Base-by-base conservation (phyloP, 1,140 invertebrate species). In the Aphelenchoides avenae region DNA sequence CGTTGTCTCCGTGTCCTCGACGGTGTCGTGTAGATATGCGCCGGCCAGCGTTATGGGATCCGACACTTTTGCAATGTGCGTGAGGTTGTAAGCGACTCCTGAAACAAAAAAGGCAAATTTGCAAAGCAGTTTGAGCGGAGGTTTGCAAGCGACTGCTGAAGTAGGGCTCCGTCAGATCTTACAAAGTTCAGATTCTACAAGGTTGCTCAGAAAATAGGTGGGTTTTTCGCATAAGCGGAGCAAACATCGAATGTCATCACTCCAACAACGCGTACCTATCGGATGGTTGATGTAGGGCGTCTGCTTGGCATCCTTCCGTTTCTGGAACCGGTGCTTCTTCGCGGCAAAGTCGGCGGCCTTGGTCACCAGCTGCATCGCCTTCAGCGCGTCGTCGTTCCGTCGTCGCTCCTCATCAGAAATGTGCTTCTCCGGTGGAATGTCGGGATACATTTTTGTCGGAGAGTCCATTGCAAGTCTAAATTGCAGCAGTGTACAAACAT, bases 201-300 rank as follows among this genome's bases (percentile, higher is more conserved):
- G 60, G 29, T 50, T 26, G 5, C n/a, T 51, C 20, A 57, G 39
- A 11, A 68, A 24, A 54, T 46, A 53, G 5, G 52, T 47, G n/a
- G n/a, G n/a, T n/a, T n/a, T n/a, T n/a, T n/a, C n/a, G n/a, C n/a
- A n/a, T n/a, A n/a, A n/a, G n/a, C n/a, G n/a, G n/a, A n/a, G n/a
- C n/a, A n/a, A n/a, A n/a, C n/a, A n/a, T n/a, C n/a, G 36, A 30
- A 53, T 46, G 18, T 55, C 18, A 22, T 11, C 15, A 13, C 34
- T 57, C 22, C n/a, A 30, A 18, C 22, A 64, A 39, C 64, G 43
- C 44, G 69, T 72, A 86, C 86, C 87, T 64, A 89, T 85, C 0
- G 86, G 86, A 80, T 90, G 88, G 77, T 89, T 89, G 18, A 90
- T 87, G 66, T 89, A 90, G 0, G 88, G 88, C 0, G 87, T 89